A percentile compares a stretch with the other conserved stretches of the same genome.
Evolutionary conservation across 92 coral and sea anemone species (phyloP).

Genomic region (Parazoanthus atlanticus): DNA sequence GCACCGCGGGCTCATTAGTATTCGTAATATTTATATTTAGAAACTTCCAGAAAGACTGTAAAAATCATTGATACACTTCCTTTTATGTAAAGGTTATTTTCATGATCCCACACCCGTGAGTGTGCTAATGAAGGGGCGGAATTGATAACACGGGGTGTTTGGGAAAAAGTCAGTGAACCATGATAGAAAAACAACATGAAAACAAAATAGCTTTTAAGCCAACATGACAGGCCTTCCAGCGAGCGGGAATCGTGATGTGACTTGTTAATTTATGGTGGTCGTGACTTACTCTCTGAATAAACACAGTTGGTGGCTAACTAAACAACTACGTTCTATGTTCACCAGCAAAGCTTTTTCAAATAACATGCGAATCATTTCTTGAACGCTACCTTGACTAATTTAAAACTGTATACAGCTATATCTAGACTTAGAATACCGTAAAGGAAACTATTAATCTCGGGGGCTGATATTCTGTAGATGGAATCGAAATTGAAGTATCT

Average conservation of each 20-base stretch:
- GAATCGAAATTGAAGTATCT: not conserved
- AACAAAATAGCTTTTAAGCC: not conserved
- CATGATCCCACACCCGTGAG: conserved; percentile 23
- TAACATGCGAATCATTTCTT: not conserved
- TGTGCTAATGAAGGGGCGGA: not conserved
- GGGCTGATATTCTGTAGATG: not conserved
- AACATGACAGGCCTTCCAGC: not conserved
- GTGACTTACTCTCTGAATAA: not conserved
- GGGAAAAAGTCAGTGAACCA: not conserved
- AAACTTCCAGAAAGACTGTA: conserved; percentile 2
- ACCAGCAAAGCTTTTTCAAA: not conserved
- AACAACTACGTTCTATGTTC: not conserved
- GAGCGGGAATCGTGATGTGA: conserved; percentile 7
- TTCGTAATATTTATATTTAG: conserved; percentile 20
- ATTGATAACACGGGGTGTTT: not conserved
- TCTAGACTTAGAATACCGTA: not conserved
- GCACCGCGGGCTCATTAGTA: conserved; percentile 2
- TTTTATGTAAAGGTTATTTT: conserved; percentile 26
- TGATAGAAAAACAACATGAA: not conserved
- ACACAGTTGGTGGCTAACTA: conserved; percentile 3
- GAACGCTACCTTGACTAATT: not conserved
- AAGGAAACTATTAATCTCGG: not conserved
- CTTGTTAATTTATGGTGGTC: conserved; percentile 15
- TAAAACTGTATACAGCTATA: not conserved
- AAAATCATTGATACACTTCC: conserved; percentile 25